Evolutionary conservation across 2,113 vertebrate species (phyloP), one percentile per base, ranked within the genome.

Genomic region (Hippocampus abdominalis): DNA sequence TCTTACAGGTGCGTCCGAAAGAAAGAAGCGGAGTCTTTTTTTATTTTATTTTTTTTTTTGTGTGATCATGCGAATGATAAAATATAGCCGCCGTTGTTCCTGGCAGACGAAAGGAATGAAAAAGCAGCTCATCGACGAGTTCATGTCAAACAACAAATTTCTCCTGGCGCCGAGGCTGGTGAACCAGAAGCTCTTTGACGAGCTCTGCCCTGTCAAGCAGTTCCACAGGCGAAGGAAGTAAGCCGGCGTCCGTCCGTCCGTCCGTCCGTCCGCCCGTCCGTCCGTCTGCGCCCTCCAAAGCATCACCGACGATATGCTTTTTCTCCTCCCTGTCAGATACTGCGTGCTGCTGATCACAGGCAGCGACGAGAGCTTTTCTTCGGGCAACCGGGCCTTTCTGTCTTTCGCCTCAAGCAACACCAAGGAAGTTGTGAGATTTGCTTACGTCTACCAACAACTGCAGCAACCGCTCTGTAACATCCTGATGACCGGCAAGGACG

Each of bases 191-290:
- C 79, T 98, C 59, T 98, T 99, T 65, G 94, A 96, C 57, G 95
- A 99, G 82, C 92, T 99, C 71, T 99, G 97, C 83, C 96, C 96
- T 0, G 92, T 95, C 71, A 96, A 96, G 77, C 96, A 97, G 79
- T 95, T 96, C 73, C 97, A 98, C 78, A 91, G 96, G 15, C 94
- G 96, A 72, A 93, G 95, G 56, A 98, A 98, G 97, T 98, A 92
- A 91, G 93, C 67, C 3, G 60, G n/a, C 8, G 4, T 1, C 1
- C 8, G 4, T 1, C 1, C 15, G 3, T 25, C 42, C 7, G 11
- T 1, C 9, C n/a, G n/a, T n/a, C n/a, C n/a, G n/a, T n/a, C n/a
- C 8, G 4, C 1, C 1, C 8, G 4, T 1, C 1, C 15, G 3
- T 25, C 42, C 7, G 11, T 1, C 9, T 66, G 8, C 18, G 32